Conservation (phyloP, 2,113 vertebrate genomes). For the Glaucidium brasilianum region DNA sequence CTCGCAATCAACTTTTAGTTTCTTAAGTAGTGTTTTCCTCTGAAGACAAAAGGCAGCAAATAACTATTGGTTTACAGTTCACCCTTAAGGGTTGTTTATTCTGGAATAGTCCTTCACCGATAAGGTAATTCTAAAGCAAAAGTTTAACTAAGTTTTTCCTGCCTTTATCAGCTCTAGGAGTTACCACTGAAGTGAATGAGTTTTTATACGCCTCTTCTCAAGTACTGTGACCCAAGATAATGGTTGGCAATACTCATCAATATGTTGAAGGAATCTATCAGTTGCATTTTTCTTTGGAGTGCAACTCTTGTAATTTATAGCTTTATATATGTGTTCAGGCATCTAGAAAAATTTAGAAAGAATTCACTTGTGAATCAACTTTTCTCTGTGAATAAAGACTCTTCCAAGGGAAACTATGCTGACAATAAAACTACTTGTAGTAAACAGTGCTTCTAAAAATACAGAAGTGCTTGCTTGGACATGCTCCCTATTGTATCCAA, state of each 20-base stretch:
- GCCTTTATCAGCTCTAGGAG: neutral
- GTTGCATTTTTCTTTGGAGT: neutral
- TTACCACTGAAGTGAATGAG: neutral
- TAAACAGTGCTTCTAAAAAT: neutral
- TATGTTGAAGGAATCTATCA: neutral
- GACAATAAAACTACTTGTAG: slow-evolving; percentile 64
- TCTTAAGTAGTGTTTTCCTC: neutral
- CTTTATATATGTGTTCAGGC: neutral
- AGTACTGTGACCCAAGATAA: neutral
- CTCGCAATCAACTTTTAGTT: neutral
- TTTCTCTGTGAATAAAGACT: slow-evolving; percentile 66
- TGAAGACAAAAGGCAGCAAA: neutral
- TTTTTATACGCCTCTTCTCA: neutral
- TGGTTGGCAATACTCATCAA: neutral
- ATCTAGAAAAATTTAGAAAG: neutral
- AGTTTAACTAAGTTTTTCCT: neutral
- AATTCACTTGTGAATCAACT: slow-evolving; percentile 4
- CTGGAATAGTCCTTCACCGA: neutral
- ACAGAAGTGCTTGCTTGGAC: slow-evolving; percentile 66
- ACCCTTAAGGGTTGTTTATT: neutral
- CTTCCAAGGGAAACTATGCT: slow-evolving; percentile 71
- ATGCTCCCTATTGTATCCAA: slow-evolving; percentile 65
- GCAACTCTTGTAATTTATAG: neutral
- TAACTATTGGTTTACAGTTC: neutral
- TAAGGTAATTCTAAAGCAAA: neutral